Evolutionary conservation across 2,797 vertebrate species (phyloP).

Genomic region (Diplodus puntazzo): DNA sequence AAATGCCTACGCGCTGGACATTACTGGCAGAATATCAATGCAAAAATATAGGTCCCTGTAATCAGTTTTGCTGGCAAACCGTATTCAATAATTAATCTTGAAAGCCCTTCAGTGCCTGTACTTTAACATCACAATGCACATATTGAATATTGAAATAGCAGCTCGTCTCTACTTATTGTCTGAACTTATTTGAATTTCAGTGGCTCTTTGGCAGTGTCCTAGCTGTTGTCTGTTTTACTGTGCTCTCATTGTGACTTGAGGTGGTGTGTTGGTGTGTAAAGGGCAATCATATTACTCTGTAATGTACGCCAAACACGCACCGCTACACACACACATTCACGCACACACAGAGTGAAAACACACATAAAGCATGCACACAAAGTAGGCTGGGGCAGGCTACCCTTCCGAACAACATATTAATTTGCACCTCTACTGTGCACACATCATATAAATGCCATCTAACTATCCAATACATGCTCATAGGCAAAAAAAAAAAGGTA

Average conservation of each 20-base stretch:
- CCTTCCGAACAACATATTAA: constrained; percentile 20
- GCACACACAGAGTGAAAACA: constrained; percentile 36
- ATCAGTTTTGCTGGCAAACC: constrained; percentile 42
- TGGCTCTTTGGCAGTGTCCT: constrained; percentile 81
- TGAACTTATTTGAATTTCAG: constrained; percentile 45
- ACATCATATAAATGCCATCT: constrained; percentile 33
- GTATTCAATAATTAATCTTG: constrained; percentile 19
- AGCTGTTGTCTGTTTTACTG: constrained; percentile 66
- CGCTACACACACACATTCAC: constrained; percentile 7
- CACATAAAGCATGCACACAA: constrained; percentile 71
- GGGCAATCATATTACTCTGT: constrained; percentile 61
- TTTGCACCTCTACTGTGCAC: constrained; percentile 44
- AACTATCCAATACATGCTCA: constrained; percentile 70
- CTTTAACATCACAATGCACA: constrained; percentile 27
- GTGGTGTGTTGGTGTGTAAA: constrained; percentile 77
- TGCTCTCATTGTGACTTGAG: constrained; percentile 66
- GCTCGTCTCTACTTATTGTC: constrained; percentile 38
- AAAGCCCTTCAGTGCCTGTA: constrained; percentile 42
- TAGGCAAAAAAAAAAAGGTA: constrained; percentile 27
- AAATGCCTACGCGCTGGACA: constrained; percentile 40
- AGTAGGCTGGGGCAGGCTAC: constrained; percentile 46
- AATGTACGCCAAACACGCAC: constrained; percentile 33
- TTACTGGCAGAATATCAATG: constrained; percentile 25
- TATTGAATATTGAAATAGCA: constrained; percentile 51
- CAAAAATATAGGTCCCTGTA: constrained; percentile 63